phyloP scores from a whole-genome alignment of 1,140 invertebrate species.

The Anthonomus grandis region DNA sequence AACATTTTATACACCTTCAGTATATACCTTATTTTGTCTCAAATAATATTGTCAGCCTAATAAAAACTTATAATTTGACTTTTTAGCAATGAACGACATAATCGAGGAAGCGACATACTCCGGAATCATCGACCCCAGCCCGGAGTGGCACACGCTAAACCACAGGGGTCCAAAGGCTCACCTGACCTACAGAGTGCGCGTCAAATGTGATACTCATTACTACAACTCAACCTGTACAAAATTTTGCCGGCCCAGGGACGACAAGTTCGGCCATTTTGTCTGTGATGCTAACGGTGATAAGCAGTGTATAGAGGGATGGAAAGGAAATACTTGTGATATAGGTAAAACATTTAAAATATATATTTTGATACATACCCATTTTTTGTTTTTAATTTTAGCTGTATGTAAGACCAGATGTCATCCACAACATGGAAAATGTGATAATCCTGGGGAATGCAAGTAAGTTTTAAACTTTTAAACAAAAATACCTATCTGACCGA shows the following conservation, averaged over 20 bases:
- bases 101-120: conserved; percentile 88
- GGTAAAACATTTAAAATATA: too few species aligned
- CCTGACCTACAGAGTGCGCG: conserved; percentile 83
- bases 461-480: conserved; percentile 57
- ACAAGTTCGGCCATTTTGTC: conserved; percentile 91
- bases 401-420: conserved; percentile 88
- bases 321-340: conserved; percentile 86
- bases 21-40: too few species aligned
- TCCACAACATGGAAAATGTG: conserved; percentile 83
- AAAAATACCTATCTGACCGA: too few species aligned
- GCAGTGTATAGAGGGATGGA: conserved; percentile 89
- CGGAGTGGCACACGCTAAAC: conserved; percentile 86
- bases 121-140: conserved; percentile 82
- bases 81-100: conserved; percentile 62
- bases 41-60: too few species aligned
- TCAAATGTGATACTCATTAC: conserved; percentile 87
- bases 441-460: conserved; percentile 83
- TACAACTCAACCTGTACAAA: conserved; percentile 93
- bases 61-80: conserved; percentile 32
- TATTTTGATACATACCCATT: too few species aligned
- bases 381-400: conserved; percentile 58
- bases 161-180: conserved; percentile 71
- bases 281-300: conserved; percentile 87
- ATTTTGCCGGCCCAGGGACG: conserved; percentile 86
- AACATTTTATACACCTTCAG: too few species aligned